Evolutionary conservation across 2,113 vertebrate genomes (phyloP), one percentile per base, ranked within the genome.

Genomic region (Datnioides undecimradiatus): DNA sequence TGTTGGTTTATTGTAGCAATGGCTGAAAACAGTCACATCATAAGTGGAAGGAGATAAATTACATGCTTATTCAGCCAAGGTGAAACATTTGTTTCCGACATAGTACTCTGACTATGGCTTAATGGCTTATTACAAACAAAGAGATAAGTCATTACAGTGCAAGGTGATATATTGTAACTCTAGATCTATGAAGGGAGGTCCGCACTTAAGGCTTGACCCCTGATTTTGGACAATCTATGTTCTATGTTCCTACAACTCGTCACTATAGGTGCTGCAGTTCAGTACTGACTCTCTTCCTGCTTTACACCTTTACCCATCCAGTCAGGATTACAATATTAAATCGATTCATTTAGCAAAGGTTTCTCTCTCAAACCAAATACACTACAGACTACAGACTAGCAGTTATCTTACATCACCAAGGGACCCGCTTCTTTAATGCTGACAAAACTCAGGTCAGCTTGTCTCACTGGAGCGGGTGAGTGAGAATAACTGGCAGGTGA

Each of bases 1-100:
- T 13, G 9, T n/a, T n/a, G n/a, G n/a, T n/a, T n/a, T 52, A 49
- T 73, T 48, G 8, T 65, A 46, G 45, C 5, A 76, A 68, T 54
- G 3, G 5, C 29, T 79, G 11, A 52, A 63, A 68, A 51, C 9
- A 25, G 33, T 23, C 6, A 13, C 55, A 25, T 58, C 0, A 23
- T 38, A 17, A 46, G 45, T 34, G 31, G 6, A 55, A 38, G 33
- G 10, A 43, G 14, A 31, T 19, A 21, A 36, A 31, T 23, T 2
- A 9, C 19, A 48, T 27, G n/a, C n/a, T 62, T 31, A 36, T 14
- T 58, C 21, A 33, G 23, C 49, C 59, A 43, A 63, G 27, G 38
- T 29, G 6, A 57, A 34, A 21, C 21, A 19, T n/a, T 36, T 12
- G 5, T n/a, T 31, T 33, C 12, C 14, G 6, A 45, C 27, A 45